phyloP scores from a whole-genome alignment of 1,140 invertebrate genomes.

The Apis dorsata region DNA sequence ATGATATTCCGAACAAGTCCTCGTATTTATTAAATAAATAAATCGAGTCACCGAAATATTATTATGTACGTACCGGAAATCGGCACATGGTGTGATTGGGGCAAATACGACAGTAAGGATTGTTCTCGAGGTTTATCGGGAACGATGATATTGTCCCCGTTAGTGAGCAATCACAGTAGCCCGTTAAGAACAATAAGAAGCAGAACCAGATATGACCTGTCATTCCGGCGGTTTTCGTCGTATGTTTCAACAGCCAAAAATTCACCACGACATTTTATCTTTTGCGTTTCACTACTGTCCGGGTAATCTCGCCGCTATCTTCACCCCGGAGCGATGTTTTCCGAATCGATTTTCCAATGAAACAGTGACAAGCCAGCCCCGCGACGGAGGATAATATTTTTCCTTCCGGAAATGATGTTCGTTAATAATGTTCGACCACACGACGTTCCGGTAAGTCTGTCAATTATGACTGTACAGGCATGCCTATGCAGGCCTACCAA shows the following conservation, averaged over 20 bases:
- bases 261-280: constrained; percentile 46
- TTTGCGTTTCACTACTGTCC: constrained; percentile 51
- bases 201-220: constrained; percentile 42
- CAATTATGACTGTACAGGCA: neutral
- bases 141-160: constrained; percentile 9
- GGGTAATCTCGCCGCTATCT: constrained; percentile 29
- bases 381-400: constrained; percentile 25
- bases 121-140: neutral
- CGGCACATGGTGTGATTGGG: constrained; percentile 66
- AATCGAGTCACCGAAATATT: neutral
- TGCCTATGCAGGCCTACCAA: neutral
- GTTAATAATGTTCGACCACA: constrained; percentile 6
- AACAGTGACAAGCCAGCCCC: constrained; percentile 4
- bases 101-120: constrained; percentile 67
- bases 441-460: neutral
- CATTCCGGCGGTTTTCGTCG: constrained; percentile 21
- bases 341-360: constrained; percentile 43
- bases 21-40: neutral
- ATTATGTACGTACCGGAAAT: constrained; percentile 62
- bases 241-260: constrained; percentile 36
- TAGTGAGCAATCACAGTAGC: constrained; percentile 26
- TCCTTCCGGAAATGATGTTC: neutral
- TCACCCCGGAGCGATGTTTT: constrained; percentile 36
- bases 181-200: constrained; percentile 50
- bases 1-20: neutral